Percentiles rank a stretch among this genome's conserved stretches.
Conservation (phyloP, 2,888 invertebrate species). For the Zelleria hepariella region DNA sequence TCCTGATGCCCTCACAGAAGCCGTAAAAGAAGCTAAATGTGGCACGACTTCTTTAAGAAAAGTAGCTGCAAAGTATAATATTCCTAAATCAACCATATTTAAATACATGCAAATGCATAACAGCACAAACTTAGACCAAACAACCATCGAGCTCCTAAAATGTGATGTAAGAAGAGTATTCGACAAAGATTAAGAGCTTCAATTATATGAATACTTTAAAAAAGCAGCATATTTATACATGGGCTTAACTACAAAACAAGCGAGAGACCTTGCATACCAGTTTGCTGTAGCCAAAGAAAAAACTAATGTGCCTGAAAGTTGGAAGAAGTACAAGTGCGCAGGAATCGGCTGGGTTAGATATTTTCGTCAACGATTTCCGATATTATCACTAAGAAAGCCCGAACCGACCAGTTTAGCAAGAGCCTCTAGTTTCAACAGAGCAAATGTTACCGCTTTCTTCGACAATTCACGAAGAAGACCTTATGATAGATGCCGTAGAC, state of each 20-base stretch:
- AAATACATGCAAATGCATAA: not conserved
- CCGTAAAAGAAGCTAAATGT: not conserved
- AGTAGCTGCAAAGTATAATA: not conserved
- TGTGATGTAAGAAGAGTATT: not conserved
- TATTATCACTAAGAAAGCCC: not conserved
- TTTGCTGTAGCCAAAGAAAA: not conserved
- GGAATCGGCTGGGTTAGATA: not conserved
- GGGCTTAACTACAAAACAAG: not conserved
- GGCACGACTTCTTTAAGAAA: not conserved
- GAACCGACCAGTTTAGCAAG: not conserved
- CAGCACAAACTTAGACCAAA: not conserved
- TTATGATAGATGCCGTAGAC: conserved; percentile 6
- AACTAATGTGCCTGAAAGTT: not conserved
- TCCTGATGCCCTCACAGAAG: not conserved
- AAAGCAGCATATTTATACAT: not conserved
- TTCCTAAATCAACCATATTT: not conserved
- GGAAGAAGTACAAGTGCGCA: not conserved
- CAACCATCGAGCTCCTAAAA: not conserved
- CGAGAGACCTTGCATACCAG: not conserved
- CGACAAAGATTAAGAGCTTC: not conserved
- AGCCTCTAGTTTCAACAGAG: not conserved
- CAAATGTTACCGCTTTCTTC: not conserved
- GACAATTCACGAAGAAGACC: conserved; percentile 6
- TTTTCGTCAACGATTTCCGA: not conserved
- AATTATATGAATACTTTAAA: not conserved